These are phyloP conservation scores for Stichodactyla helianthus DNA, from an alignment of 64 coral and sea anemone species.

Conservation along the genomic window DNA sequence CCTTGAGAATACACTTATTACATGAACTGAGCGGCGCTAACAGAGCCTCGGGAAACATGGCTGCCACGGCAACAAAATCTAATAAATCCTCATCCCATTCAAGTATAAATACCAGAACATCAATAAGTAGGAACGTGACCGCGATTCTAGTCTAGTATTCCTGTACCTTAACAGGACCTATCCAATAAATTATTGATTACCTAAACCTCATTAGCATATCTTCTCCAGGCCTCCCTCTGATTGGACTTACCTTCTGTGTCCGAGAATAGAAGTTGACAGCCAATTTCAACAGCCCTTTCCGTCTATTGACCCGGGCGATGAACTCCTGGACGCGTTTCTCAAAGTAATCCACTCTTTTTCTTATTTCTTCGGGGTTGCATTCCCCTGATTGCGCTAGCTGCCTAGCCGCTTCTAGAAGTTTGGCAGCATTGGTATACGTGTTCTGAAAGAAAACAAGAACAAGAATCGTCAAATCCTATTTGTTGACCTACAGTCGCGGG, in stretches of 20 bases:
- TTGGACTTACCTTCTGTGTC: constrained; percentile 83
- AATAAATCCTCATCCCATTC: not conserved
- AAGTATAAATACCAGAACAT: not conserved
- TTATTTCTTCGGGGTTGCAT: constrained; percentile 84
- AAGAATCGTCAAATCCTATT: constrained; percentile 13
- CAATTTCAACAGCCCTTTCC: constrained; percentile 82
- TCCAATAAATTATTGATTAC: constrained; percentile 23
- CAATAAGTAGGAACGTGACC: not conserved
- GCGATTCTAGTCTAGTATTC: not conserved
- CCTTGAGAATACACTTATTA: constrained; percentile 75
- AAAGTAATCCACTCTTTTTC: constrained; percentile 89
- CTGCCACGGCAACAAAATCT: not conserved
- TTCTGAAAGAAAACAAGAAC: constrained; percentile 61
- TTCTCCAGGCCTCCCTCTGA: not conserved
- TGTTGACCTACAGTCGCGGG: not conserved
- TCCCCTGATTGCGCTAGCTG: constrained; percentile 79
- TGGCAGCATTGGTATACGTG: constrained; percentile 96
- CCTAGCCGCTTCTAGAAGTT: constrained; percentile 82
- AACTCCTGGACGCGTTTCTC: constrained; percentile 93
- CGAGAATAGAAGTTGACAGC: constrained; percentile 99
- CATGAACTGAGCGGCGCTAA: constrained; percentile 62
- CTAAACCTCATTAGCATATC: constrained; percentile 10
- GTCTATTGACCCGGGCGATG: constrained; percentile 82
- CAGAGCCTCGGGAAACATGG: constrained; percentile 73
- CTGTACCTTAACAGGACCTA: not conserved